These are phyloP conservation scores for Alfaro cultratus DNA, from an alignment of 2,797 vertebrate genomes.

Conservation along the genomic window DNA sequence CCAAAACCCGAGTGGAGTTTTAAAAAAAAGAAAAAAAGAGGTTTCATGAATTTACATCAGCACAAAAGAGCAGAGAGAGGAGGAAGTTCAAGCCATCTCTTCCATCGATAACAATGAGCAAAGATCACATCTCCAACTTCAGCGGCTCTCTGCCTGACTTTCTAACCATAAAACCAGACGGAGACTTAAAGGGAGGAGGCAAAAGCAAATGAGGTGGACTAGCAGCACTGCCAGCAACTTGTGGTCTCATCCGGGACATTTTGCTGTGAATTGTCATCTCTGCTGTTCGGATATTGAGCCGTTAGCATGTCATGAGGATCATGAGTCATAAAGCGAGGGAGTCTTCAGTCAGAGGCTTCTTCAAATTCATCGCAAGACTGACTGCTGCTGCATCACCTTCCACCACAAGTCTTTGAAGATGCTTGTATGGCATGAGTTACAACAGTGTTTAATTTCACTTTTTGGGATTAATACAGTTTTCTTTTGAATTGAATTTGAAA, in stretches of 20 bases:
- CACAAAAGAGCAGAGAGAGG: too few relatives aligned
- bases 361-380: background rate
- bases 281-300: background rate
- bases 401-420: background rate
- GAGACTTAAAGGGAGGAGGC: background rate
- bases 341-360: background rate
- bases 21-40: too few relatives aligned
- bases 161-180: background rate
- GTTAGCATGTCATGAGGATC: background rate
- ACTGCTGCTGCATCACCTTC: background rate
- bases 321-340: background rate
- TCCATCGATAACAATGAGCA: too few relatives aligned
- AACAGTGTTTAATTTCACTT: background rate
- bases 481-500: background rate
- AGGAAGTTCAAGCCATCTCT: too few relatives aligned
- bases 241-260: background rate
- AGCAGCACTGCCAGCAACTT: background rate
- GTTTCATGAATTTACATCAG: too few relatives aligned
- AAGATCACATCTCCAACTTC: too few relatives aligned
- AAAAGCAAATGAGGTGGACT: background rate
- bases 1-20: background rate
- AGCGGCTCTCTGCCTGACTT: background rate
- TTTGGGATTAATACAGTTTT: background rate
- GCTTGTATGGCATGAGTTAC: background rate
- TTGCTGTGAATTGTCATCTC: background rate